These are phyloP conservation scores for Morelia viridis DNA, from an alignment of 2,797 vertebrate species.

Conservation along the genomic window DNA sequence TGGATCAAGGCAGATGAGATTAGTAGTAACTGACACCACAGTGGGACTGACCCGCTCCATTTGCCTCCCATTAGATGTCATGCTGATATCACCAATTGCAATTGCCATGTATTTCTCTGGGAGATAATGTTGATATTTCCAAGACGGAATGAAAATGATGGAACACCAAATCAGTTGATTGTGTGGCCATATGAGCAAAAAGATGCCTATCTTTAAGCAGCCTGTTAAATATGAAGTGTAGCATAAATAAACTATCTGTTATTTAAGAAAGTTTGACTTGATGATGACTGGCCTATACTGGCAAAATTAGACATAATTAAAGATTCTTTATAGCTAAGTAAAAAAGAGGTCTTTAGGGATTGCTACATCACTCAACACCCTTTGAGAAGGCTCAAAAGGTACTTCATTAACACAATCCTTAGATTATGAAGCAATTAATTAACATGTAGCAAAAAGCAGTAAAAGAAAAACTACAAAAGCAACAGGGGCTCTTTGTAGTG, in stretches of 20 bases:
- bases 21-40: not conserved
- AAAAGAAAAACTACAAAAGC: slow-evolving; percentile 3
- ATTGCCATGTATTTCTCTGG: not conserved
- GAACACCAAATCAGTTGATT: not conserved
- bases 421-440: slow-evolving; percentile 8
- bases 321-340: not conserved
- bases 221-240: not conserved
- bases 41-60: not conserved
- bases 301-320: not conserved
- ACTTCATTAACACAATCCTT: slow-evolving; percentile 25
- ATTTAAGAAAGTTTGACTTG: not conserved
- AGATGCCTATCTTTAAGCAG: not conserved
- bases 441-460: not conserved
- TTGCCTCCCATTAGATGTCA: not conserved
- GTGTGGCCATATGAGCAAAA: not conserved
- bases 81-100: not conserved
- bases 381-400: slow-evolving; percentile 12
- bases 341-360: not conserved
- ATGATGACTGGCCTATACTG: not conserved
- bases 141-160: not conserved
- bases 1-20: not conserved
- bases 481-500: slow-evolving; percentile 3
- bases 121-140: not conserved
- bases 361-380: not conserved
- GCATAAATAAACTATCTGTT: not conserved